Evolutionary conservation across 2,888 invertebrate genomes (phyloP).

Genomic region (Cheilosia vernalis): DNA sequence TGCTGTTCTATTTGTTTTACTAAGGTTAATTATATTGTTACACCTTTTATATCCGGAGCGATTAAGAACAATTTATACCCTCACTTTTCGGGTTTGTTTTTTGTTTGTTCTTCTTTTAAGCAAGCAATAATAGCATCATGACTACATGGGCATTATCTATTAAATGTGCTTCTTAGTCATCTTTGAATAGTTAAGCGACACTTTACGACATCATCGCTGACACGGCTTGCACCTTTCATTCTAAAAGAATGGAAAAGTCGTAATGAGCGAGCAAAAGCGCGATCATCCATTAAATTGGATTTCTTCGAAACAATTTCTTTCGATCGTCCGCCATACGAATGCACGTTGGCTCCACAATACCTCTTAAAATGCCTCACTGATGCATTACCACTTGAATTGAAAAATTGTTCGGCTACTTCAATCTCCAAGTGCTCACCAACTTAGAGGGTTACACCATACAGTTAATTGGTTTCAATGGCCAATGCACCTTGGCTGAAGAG

Average conservation of each 20-base stretch:
- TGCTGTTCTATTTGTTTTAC: too few species aligned
- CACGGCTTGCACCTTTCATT: slow-evolving; percentile 17
- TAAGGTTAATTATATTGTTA: too few species aligned
- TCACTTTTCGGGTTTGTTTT: neutral
- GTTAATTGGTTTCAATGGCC: slow-evolving; percentile 36
- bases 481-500: slow-evolving; percentile 37
- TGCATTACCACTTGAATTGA: neutral
- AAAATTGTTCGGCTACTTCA: slow-evolving; percentile 15
- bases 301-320: slow-evolving; percentile 15
- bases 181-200: neutral
- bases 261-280: slow-evolving; percentile 30
- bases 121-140: neutral
- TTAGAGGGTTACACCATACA: slow-evolving; percentile 12
- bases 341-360: neutral
- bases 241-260: neutral
- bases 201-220: slow-evolving; percentile 1
- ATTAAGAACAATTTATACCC: too few species aligned
- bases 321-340: slow-evolving; percentile 8
- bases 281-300: slow-evolving; percentile 43
- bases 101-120: too few species aligned
- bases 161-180: neutral
- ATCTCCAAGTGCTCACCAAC: slow-evolving; percentile 20
- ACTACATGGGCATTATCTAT: too few species aligned
- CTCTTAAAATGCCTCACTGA: slow-evolving; percentile 10
- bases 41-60: too few species aligned